A percentile compares a stretch with the other conserved stretches of the same genome.
phyloP scores from a whole-genome alignment of 2,797 vertebrate species.

The Tadarida brasiliensis region DNA sequence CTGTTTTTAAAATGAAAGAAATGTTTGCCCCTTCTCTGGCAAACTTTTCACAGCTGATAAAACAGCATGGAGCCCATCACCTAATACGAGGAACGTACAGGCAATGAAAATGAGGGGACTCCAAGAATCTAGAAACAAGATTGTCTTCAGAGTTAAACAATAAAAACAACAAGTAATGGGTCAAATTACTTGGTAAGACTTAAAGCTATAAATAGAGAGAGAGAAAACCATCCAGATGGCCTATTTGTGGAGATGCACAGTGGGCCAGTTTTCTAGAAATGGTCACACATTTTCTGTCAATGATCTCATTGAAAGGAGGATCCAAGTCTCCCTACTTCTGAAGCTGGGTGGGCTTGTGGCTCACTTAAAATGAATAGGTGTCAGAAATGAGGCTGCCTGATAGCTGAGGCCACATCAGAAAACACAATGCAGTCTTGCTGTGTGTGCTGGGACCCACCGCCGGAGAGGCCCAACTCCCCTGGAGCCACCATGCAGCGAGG shows the following conservation, averaged over 20 bases:
- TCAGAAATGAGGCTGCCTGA: neutral
- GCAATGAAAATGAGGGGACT: neutral
- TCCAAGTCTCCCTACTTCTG: neutral
- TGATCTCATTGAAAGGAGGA: neutral
- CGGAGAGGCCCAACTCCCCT: neutral
- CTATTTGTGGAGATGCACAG: neutral
- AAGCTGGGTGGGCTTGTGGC: neutral
- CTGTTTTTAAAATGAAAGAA: constrained; percentile 45
- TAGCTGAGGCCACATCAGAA: neutral
- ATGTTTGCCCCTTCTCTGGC: neutral
- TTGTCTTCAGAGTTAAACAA: neutral
- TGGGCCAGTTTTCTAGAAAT: neutral
- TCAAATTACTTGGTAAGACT: neutral
- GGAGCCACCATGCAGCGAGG: neutral
- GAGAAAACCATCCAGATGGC: neutral
- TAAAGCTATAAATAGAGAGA: neutral
- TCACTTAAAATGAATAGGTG: neutral
- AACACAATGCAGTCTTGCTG: neutral
- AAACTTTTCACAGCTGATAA: neutral
- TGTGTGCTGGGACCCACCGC: neutral
- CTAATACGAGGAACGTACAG: neutral
- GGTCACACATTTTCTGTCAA: neutral
- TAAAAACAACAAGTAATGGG: neutral
- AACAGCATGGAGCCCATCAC: neutral
- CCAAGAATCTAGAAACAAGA: neutral